Percentiles rank a stretch among this genome's conserved stretches.
These are phyloP conservation scores for Trogon surrucura DNA, from an alignment of 2,113 vertebrate species.

Conservation along the genomic window DNA sequence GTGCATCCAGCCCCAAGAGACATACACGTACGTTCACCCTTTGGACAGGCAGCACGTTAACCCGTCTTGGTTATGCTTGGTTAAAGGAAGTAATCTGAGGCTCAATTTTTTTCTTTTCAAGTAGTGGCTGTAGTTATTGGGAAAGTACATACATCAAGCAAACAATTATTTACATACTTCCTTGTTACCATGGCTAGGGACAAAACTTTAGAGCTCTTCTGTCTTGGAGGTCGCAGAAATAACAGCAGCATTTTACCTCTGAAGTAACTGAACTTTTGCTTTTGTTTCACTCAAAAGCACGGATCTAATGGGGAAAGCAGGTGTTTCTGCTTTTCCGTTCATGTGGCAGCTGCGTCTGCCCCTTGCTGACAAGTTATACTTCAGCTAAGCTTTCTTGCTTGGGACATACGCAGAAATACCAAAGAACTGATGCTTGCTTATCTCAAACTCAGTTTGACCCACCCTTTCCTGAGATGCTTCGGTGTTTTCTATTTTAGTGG, in stretches of 20 bases:
- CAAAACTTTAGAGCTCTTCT: neutral
- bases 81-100: neutral
- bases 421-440: conserved; percentile 1
- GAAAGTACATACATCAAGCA: neutral
- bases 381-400: neutral
- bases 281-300: neutral
- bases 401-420: neutral
- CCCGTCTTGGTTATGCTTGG: neutral
- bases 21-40: accelerated
- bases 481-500: conserved; percentile 22
- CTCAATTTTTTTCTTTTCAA: neutral
- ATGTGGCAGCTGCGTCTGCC: neutral
- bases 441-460: neutral
- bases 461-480: conserved; percentile 58
- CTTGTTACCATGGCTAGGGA: neutral
- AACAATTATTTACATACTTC: neutral
- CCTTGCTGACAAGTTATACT: neutral
- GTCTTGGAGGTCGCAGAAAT: neutral
- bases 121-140: neutral
- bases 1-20: neutral
- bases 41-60: neutral
- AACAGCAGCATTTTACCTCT: neutral
- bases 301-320: neutral
- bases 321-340: neutral
- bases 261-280: neutral